phyloP scores from a whole-genome alignment of 2,888 invertebrate species.

The Papilio protenor region DNA sequence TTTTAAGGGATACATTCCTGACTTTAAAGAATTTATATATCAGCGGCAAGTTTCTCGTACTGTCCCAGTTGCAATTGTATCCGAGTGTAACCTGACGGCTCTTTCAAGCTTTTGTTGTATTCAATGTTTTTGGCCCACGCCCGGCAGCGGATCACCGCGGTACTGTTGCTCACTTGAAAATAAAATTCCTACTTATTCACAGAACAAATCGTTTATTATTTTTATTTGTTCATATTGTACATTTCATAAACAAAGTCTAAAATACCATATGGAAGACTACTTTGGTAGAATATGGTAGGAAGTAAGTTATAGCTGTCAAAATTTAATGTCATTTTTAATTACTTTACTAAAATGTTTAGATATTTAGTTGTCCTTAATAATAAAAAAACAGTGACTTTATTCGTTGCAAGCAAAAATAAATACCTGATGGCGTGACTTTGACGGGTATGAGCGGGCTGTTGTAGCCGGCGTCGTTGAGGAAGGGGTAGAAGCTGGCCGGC shows the following conservation, averaged over 20 bases:
- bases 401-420: background rate
- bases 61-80: constrained; percentile 60
- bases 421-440: constrained; percentile 70
- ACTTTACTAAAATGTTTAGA: no score
- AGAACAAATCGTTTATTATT: no score
- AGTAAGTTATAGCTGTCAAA: no score
- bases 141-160: constrained; percentile 79
- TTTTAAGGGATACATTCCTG: background rate
- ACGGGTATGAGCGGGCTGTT: constrained; percentile 85
- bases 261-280: no score
- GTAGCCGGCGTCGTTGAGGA: constrained; percentile 75
- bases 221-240: no score
- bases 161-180: constrained; percentile 55
- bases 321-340: no score
- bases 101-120: constrained; percentile 79
- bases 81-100: constrained; percentile 71
- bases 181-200: constrained; percentile 50
- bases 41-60: constrained; percentile 9
- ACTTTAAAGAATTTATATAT: background rate
- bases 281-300: no score
- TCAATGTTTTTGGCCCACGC: constrained; percentile 88
- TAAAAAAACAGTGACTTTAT: no score
- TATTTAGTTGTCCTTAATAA: no score
- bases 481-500: constrained; percentile 85
- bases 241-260: no score